Evolutionary conservation across 2,888 invertebrate species (phyloP), one percentile per base, ranked within the genome.

Genomic region (Periphyllus acericola): DNA sequence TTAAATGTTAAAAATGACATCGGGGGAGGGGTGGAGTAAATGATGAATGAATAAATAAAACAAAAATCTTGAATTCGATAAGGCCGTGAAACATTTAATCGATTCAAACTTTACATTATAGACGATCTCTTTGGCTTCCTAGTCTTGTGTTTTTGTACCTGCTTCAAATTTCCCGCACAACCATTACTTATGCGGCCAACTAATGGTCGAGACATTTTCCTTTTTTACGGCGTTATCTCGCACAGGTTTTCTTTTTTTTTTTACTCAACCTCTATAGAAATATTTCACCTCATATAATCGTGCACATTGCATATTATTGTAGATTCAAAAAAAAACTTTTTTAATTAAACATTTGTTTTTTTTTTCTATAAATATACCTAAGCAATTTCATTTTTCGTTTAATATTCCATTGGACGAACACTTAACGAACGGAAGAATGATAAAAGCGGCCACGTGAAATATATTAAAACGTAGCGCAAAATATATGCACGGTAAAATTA

Each of bases 131-230:
- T 81, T 71, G 34, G 29, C 40, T 66, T 84, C n/a, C 40, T 29
- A 25, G 9, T 74, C 25, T 76, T 40, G 60, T 75, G 71, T 66
- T 71, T 46, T 66, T 60, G 11, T 83, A 32, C 83, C 83, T 46
- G 40, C 9, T 60, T 76, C 32, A 32, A 76, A 84, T 76, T 40
- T 66, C 40, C 60, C 25, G 40, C 75, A 25, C 8, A 66, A 66
- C 40, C 75, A 76, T 84, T 66, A 84, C 75, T 84, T 76, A 76
- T 32, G 9, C 8, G 29, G 40, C 32, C 66, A 84, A 32, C 75
- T 84, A 84, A 84, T 76, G 83, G 83, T 84, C 75, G 66, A 46
- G 75, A 84, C 83, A 17, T 84, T 68, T 75, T 74, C 36, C 29
- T 74, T 74, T 83, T 75, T 46, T 71, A 46, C 46, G 2, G 21